Conservation (phyloP, 92 coral and sea anemone genomes). For the Plumapathes pennacea region DNA sequence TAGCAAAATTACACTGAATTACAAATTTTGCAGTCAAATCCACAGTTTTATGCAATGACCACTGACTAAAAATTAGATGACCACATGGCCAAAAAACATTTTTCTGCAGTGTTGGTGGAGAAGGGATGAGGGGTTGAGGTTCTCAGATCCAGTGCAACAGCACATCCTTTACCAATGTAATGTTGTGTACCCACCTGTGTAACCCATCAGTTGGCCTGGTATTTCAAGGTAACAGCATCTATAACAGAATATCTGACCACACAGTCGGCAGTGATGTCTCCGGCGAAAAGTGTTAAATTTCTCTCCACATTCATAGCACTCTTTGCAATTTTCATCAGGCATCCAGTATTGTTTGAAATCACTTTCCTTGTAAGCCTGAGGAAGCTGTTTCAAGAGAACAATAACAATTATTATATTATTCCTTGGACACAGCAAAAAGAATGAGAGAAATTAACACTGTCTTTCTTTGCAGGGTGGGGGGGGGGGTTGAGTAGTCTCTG, state of each 20-base stretch:
- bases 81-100: too few species aligned
- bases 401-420: not conserved
- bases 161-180: too few species aligned
- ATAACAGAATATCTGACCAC: constrained; percentile 98
- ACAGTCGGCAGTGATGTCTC: constrained; percentile 95
- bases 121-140: too few species aligned
- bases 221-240: constrained; percentile 91
- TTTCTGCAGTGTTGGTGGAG: too few species aligned
- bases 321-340: constrained; percentile 96
- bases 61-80: too few species aligned
- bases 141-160: too few species aligned
- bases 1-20: too few species aligned
- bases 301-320: constrained; percentile 95
- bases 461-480: too few species aligned
- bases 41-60: too few species aligned
- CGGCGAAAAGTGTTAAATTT: constrained; percentile 95
- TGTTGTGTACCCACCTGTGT: constrained; percentile 87
- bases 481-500: too few species aligned
- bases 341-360: constrained; percentile 95
- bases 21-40: too few species aligned
- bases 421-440: not conserved
- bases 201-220: constrained; percentile 91
- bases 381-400: constrained; percentile 19
- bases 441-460: not conserved
- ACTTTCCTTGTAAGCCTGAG: constrained; percentile 66